phyloP scores from a whole-genome alignment of 2,113 vertebrate species.

The Catharus fuscescens region DNA sequence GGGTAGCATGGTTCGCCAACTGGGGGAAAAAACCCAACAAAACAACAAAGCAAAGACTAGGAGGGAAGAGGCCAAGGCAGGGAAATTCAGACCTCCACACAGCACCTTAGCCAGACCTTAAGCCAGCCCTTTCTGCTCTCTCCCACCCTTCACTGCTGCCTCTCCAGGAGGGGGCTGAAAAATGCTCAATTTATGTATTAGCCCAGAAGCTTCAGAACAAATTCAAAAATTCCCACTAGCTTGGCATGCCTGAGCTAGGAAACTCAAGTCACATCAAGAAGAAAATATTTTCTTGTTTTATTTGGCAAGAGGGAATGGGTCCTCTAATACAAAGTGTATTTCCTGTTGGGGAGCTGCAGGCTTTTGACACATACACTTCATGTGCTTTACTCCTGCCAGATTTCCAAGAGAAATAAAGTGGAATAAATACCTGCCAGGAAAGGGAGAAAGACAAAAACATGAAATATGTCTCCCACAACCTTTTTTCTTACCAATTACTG shows the following conservation, averaged over 20 bases:
- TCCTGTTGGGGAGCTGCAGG: neutral
- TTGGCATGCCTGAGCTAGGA: neutral
- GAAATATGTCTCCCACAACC: neutral
- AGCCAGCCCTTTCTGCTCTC: neutral
- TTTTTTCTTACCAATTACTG: neutral
- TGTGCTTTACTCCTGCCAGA: slow-evolving; percentile 5
- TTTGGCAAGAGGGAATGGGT: slow-evolving; percentile 14
- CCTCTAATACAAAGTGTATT: neutral
- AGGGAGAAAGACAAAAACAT: slow-evolving; percentile 13
- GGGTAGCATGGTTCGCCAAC: neutral
- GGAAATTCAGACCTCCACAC: neutral
- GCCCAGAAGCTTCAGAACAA: neutral
- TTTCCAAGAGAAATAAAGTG: slow-evolving; percentile 14
- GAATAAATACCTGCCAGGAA: slow-evolving; percentile 15
- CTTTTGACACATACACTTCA: neutral
- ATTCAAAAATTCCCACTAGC: neutral
- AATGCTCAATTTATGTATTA: neutral
- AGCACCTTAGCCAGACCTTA: neutral
- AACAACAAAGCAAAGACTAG: neutral
- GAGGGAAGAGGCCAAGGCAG: neutral
- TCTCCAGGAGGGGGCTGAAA: neutral
- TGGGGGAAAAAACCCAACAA: neutral
- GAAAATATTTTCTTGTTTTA: slow-evolving; percentile 49
- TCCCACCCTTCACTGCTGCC: neutral
- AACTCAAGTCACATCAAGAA: neutral